These are phyloP conservation scores for Chloroclysta siterata DNA, from an alignment of 2,888 invertebrate species.

Conservation along the genomic window DNA sequence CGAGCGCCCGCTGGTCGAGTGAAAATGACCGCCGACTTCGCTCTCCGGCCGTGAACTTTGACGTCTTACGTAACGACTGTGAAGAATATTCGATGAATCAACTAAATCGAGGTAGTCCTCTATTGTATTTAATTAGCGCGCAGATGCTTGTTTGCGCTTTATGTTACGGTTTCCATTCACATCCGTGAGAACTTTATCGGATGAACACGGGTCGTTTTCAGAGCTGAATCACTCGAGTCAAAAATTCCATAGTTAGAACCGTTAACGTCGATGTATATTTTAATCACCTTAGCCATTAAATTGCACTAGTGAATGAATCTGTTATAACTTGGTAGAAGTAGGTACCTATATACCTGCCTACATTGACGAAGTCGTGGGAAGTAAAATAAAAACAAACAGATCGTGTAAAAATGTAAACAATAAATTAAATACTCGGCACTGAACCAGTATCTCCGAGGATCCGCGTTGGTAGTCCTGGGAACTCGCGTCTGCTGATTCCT, in stretches of 20 bases:
- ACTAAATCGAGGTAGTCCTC: constrained; percentile 36
- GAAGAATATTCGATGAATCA: constrained; percentile 59
- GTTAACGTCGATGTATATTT: not conserved
- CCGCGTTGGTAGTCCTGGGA: constrained; percentile 55
- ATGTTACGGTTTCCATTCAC: constrained; percentile 34
- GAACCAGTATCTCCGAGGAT: constrained; percentile 75
- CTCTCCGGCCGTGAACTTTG: constrained; percentile 75
- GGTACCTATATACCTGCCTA: not conserved
- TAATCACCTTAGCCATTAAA: not conserved
- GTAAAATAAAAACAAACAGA: constrained; percentile 55
- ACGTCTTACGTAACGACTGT: constrained; percentile 66
- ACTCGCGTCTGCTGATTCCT: constrained; percentile 51
- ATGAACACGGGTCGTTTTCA: constrained; percentile 38
- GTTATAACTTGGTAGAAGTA: constrained; percentile 51
- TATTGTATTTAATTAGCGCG: constrained; percentile 28
- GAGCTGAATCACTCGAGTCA: not conserved
- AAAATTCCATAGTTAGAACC: not conserved
- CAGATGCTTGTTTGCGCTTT: constrained; percentile 25
- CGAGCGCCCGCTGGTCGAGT: constrained; percentile 60
- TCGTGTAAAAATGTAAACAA: constrained; percentile 65
- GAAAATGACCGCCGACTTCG: constrained; percentile 60
- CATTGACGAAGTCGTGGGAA: constrained; percentile 63
- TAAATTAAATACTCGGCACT: constrained; percentile 62
- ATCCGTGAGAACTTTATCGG: constrained; percentile 31
- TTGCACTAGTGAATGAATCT: constrained; percentile 48